Evolutionary conservation across 1,140 invertebrate genomes (phyloP).

Genomic region (Bombyx mori): ASM3026992v2 NC_085123.1:14882001-14882500

Average conservation of each 20-base stretch:
- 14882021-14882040: slow-evolving; percentile 64
- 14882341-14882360: too few relatives aligned
- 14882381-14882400: too few relatives aligned
- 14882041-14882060: slow-evolving; percentile 76
- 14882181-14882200: slow-evolving; percentile 78
- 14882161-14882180: slow-evolving; percentile 78
- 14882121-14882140: slow-evolving; percentile 75
- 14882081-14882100: slow-evolving; percentile 55
- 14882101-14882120: slow-evolving; percentile 77
- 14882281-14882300: too few relatives aligned
- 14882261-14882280: neutral
- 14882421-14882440: too few relatives aligned
- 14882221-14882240: neutral
- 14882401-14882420: too few relatives aligned
- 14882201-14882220: slow-evolving; percentile 74
- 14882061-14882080: slow-evolving; percentile 69
- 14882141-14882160: slow-evolving; percentile 81
- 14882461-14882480: slow-evolving; percentile 82
- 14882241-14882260: neutral
- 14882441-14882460: slow-evolving; percentile 10
- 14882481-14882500: slow-evolving; percentile 86
- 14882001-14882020: slow-evolving; percentile 52
- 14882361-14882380: too few relatives aligned
- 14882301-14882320: too few relatives aligned
- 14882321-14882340: too few relatives aligned